Base-by-base conservation (phyloP, 2,888 invertebrate genomes). In the Scaptomyza flava region DNA sequence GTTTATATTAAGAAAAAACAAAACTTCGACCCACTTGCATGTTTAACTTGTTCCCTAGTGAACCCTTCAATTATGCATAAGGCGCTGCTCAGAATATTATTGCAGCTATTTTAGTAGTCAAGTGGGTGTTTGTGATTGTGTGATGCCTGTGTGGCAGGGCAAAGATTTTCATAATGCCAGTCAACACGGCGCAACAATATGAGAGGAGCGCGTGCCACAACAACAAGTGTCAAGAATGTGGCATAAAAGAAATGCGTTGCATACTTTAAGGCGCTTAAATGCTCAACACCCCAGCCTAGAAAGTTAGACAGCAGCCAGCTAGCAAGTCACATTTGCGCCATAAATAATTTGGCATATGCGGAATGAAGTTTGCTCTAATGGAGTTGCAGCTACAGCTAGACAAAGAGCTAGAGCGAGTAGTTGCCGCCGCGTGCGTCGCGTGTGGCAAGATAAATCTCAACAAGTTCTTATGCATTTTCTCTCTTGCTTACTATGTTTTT, bases 381-480 rank as follows among this genome's bases (percentile, higher is more conserved):
- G 51, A 50, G 58, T 41, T 41, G 67, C 61, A 59, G 41, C 20
- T 3, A 12, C 36, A 36, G 17, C 36, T 34, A 41, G 27, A 27
- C 27, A 5, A 27, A 27, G 2, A 41, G 41, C 17, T 17, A 17
- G 14, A 38, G 38, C 41, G 9, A 41, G 38, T 3, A 17, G 17
- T 17, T 62, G 59, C 34, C 41, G 72, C 64, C 45, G 66, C 68
- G 64, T 63, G 62, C 70, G 70, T 76, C 79, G 83, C 80, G 77
- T 79, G 82, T 68, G 84, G 71, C 87, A 79, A 82, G 84, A 85
- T 86, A 86, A 85, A 85, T 85, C 85, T 86, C 81, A 85, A 86
- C 84, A 85, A 86, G 81, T 85, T 84, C 82, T 84, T 84, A 80
- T 82, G 74, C 80, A 77, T 80, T 75, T 3, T 41, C 17, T 70